Evolutionary conservation across 2,113 vertebrate species (phyloP), one percentile per base, ranked within the genome.

Genomic region (Paramormyrops kingsleyae): DNA sequence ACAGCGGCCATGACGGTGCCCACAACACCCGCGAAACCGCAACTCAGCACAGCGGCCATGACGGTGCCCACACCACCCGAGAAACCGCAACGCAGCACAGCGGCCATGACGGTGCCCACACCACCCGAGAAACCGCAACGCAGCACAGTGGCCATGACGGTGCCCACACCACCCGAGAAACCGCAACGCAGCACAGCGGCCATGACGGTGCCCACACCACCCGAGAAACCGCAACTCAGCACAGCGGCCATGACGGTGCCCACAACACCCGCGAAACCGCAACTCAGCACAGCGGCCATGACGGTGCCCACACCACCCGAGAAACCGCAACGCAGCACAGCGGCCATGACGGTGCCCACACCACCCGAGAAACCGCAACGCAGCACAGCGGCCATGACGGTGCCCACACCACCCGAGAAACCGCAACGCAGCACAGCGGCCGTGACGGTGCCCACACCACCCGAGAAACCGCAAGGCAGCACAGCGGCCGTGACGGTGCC

Each of bases 161-260:
- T 31, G n/a, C 31, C 91, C 88, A 87, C 91, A 91, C 94, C 94
- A 91, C 92, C 90, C 90, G 90, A 95, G 94, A 92, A 94, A 93
- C 91, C 91, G 39, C 88, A 90, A 17, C 15, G 50, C 46, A 1
- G 46, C 46, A 0, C 42, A n/a, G 47, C 35, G 50, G 9, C 27
- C 19, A 39, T 53, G 27, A 74, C 17, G 17, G 52, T 31, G n/a
- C 31, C 91, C 88, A 87, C 91, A 91, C 94, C 94, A 91, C 92
- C 90, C 90, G 90, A 95, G 94, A 92, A 94, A 93, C 91, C 91
- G 39, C 88, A 90, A 17, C 15, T 13, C 46, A 1, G 46, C 46
- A 0, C 42, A n/a, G 47, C 35, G 50, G 9, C 27, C 19, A 39
- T 53, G 27, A 74, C 17, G 17, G 52, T 31, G n/a, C 31, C 91